Evolutionary conservation across 2,113 vertebrate species (phyloP).

Genomic region (Gopherus flavomarginatus): DNA sequence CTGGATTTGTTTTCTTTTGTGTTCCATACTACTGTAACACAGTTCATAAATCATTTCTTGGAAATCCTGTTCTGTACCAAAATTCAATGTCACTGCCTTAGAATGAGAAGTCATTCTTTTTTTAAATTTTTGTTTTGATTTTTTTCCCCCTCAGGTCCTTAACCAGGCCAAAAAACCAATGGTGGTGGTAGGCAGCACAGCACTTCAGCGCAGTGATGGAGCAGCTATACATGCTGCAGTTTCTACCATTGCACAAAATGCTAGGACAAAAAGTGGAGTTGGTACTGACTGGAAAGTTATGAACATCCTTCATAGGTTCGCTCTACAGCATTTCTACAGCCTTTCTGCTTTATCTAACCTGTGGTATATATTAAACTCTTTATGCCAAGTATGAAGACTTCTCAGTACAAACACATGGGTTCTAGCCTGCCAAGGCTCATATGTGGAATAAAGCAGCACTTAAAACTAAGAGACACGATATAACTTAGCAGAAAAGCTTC

Average conservation of each 20-base stretch:
- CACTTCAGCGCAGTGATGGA: conserved; percentile 91
- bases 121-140: not conserved
- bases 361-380: not conserved
- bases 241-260: conserved; percentile 90
- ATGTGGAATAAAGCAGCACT: not conserved
- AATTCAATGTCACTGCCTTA: not conserved
- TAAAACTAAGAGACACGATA: not conserved
- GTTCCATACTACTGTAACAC: not conserved
- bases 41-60: not conserved
- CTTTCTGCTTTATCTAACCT: not conserved
- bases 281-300: conserved; percentile 93
- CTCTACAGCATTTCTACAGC: not conserved
- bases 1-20: not conserved
- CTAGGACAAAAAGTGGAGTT: conserved; percentile 84
- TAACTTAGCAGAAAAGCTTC: not conserved
- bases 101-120: not conserved
- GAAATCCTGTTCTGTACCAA: not conserved
- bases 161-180: conserved; percentile 88
- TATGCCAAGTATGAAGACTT: not conserved
- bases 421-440: not conserved
- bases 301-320: conserved; percentile 96
- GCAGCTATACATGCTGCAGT: conserved; percentile 89
- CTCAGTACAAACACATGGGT: accelerated
- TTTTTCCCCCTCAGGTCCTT: conserved; percentile 79
- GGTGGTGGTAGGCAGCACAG: conserved; percentile 92